phyloP scores from a whole-genome alignment of 2,797 vertebrate species.

The Columba guinea region DNA sequence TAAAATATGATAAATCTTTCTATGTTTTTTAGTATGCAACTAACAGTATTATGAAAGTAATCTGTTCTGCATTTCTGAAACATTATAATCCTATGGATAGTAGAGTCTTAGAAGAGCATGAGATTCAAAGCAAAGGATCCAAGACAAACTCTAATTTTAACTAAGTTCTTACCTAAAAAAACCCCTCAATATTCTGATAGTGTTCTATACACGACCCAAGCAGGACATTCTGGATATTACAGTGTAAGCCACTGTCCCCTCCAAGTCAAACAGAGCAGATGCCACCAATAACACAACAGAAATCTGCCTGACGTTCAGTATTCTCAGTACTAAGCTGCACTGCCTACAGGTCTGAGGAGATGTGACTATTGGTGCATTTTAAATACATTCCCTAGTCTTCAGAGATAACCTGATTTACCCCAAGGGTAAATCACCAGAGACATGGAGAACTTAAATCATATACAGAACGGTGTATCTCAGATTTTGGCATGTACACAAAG shows the following conservation, averaged over 20 bases:
- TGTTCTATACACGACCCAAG: not conserved
- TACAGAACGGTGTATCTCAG: not conserved
- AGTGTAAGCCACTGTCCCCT: not conserved
- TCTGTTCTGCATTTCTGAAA: not conserved
- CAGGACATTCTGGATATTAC: not conserved
- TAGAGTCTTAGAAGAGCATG: not conserved
- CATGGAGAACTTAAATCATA: not conserved
- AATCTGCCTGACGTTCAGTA: not conserved
- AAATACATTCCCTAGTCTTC: not conserved
- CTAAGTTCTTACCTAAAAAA: not conserved
- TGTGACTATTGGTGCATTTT: not conserved
- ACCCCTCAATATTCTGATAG: not conserved
- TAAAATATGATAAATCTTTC: constrained; percentile 30
- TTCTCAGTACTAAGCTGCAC: not conserved
- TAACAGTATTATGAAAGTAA: not conserved
- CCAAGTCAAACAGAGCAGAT: not conserved
- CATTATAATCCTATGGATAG: not conserved
- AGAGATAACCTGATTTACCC: not conserved
- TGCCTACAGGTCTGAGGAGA: not conserved
- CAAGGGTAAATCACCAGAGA: not conserved
- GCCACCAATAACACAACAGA: not conserved
- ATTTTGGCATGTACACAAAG: not conserved
- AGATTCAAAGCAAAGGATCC: not conserved
- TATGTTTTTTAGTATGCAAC: not conserved
- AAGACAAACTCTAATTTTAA: not conserved